Base-by-base conservation (phyloP, 1,140 invertebrate genomes). In the Pachypsylla venusta region DNA sequence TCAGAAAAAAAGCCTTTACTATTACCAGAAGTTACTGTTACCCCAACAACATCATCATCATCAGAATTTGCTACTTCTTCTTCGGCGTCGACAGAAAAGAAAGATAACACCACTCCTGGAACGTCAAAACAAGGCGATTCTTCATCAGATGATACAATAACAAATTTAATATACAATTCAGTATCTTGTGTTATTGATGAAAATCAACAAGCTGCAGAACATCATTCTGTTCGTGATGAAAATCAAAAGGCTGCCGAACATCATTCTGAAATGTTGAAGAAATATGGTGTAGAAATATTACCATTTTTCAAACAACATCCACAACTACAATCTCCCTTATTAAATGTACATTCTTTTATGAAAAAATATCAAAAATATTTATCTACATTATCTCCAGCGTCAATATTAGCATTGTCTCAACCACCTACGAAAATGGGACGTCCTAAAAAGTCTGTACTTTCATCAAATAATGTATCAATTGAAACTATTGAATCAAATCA, bases 351-450 rank as follows among this genome's bases (percentile, higher is more conserved):
- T 19, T 19, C 16, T 48, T 19, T 48, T n/a, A 48, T 48, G 42
- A 5, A 22, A 48, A 48, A 48, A n/a, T 48, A 48, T 48, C 42
- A 48, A n/a, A 48, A 19, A 48, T 48, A 48, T 48, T 22, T 48
- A 7, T 48, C 42, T 3, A 48, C 42, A 4, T 22, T 48, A 10
- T 22, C 42, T 4, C 42, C 42, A n/a, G 42, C 42, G n/a, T n/a
- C 42, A n/a, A 19, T 48, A 22, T 48, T 48, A 48, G 42, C 42
- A 19, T 48, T 48, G 22, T n/a, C 42, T 48, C 16, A 48, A n/a
- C 42, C 42, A n/a, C n/a, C n/a, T n/a, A n/a, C n/a, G n/a, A 48
- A 48, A 48, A 48, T 48, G 22, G 42, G 42, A 48, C 42, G 42
- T n/a, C 42, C 42, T 48, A 48, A 22, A 48, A 48, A 48, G 22